A percentile compares a stretch with the other conserved stretches of the same genome.
These are phyloP conservation scores for Lithobius niger DNA, from an alignment of 1,140 invertebrate genomes.

Conservation along the genomic window DNA sequence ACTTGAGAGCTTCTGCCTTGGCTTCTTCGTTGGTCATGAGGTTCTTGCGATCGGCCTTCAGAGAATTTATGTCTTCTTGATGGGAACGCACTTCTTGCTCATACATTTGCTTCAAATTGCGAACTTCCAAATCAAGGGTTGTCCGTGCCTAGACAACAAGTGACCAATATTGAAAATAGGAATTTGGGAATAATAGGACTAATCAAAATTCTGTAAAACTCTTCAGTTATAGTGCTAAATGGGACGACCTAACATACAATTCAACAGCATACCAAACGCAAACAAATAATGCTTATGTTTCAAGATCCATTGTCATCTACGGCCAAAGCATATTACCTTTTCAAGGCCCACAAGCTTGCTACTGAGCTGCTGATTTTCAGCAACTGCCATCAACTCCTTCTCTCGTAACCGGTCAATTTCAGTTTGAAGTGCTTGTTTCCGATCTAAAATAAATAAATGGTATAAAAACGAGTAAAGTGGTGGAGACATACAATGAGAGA, in stretches of 20 bases:
- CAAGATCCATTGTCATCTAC: too few relatives aligned
- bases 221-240: too few relatives aligned
- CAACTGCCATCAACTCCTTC: slow-evolving; percentile 51
- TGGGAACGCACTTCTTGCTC: slow-evolving; percentile 79
- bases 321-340: slow-evolving; percentile 54
- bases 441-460: slow-evolving; percentile 31
- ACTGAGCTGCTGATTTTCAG: slow-evolving; percentile 60
- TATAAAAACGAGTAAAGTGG: too few relatives aligned
- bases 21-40: slow-evolving; percentile 69
- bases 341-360: slow-evolving; percentile 71
- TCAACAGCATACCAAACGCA: too few relatives aligned
- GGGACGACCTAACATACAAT: too few relatives aligned
- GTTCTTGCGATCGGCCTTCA: slow-evolving; percentile 47
- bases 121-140: slow-evolving; percentile 69
- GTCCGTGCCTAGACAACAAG: slow-evolving; percentile 35
- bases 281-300: too few relatives aligned
- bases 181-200: too few relatives aligned
- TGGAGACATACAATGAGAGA: too few relatives aligned
- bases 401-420: slow-evolving; percentile 59
- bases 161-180: too few relatives aligned
- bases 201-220: too few relatives aligned
- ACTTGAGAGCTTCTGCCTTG: slow-evolving; percentile 77
- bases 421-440: slow-evolving; percentile 42
- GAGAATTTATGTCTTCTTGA: slow-evolving; percentile 45
- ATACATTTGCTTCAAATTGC: slow-evolving; percentile 69